A percentile compares a stretch with the other conserved stretches of the same genome.
Conservation (phyloP, 2,888 invertebrate species). For the Cosmia trapezina region DNA sequence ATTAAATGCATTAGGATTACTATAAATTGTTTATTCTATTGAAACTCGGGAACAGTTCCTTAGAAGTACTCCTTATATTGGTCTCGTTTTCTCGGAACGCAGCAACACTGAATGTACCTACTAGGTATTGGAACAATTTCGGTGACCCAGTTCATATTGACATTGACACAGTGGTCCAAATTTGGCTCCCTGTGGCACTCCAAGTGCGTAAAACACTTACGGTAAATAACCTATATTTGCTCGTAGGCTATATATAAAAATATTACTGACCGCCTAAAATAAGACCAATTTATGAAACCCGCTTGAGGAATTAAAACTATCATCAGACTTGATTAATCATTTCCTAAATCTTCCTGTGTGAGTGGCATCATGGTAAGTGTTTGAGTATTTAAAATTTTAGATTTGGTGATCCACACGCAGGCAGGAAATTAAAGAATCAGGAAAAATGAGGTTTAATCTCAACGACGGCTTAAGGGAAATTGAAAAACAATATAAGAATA, state of each 20-base stretch:
- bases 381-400: background rate
- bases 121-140: slow-evolving; percentile 47
- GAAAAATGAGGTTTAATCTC: background rate
- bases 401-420: background rate
- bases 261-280: slow-evolving; percentile 17
- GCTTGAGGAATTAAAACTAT: background rate
- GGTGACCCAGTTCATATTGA: slow-evolving; percentile 69
- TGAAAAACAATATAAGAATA: background rate
- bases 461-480: background rate
- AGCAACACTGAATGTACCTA: slow-evolving; percentile 21
- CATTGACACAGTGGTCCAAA: slow-evolving; percentile 76
- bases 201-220: slow-evolving; percentile 58
- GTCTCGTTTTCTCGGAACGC: background rate
- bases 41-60: background rate
- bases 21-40: background rate
- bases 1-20: too few species aligned
- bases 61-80: background rate
- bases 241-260: slow-evolving; percentile 10
- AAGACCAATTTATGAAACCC: background rate
- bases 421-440: too few species aligned
- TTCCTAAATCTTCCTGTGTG: background rate
- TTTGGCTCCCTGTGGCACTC: slow-evolving; percentile 67
- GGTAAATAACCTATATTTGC: slow-evolving; percentile 25
- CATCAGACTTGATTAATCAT: background rate
- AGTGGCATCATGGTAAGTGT: too few species aligned